Evolutionary conservation across 2,888 invertebrate genomes (phyloP).

Genomic region (Polia nebulosa): DNA sequence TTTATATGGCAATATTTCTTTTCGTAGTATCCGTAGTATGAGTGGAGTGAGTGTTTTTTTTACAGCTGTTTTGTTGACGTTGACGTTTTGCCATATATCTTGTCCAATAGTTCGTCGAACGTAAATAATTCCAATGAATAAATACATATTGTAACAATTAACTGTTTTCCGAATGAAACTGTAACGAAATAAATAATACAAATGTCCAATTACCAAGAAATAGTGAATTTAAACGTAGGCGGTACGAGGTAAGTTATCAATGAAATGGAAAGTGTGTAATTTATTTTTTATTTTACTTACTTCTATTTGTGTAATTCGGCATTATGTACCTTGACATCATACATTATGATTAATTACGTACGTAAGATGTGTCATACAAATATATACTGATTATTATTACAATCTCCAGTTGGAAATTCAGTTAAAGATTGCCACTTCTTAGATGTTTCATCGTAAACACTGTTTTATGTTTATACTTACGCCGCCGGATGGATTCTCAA

Average conservation of each 20-base stretch:
- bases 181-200: conserved; percentile 51
- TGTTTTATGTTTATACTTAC: conserved; percentile 8
- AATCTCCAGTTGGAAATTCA: conserved; percentile 1
- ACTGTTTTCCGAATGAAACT: conserved; percentile 48
- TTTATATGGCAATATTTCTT: conserved; percentile 36
- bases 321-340: not conserved
- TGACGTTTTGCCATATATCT: conserved; percentile 60
- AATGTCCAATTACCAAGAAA: conserved; percentile 91
- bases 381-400: not conserved
- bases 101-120: conserved; percentile 43
- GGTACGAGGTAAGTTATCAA: conserved; percentile 94
- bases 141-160: conserved; percentile 20
- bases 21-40: no score
- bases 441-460: conserved; percentile 1
- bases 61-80: conserved; percentile 73
- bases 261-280: conserved; percentile 60
- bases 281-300: conserved; percentile 33
- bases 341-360: conserved; percentile 3
- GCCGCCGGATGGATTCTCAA: conserved; percentile 26
- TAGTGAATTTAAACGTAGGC: conserved; percentile 98
- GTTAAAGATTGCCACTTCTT: not conserved
- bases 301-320: conserved; percentile 8
- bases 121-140: conserved; percentile 60
- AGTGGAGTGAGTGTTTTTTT: conserved; percentile 62
- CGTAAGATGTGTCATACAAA: conserved; percentile 4